Base-by-base conservation (phyloP, 2,797 vertebrate species). In the Mastacembelus armatus region DNA sequence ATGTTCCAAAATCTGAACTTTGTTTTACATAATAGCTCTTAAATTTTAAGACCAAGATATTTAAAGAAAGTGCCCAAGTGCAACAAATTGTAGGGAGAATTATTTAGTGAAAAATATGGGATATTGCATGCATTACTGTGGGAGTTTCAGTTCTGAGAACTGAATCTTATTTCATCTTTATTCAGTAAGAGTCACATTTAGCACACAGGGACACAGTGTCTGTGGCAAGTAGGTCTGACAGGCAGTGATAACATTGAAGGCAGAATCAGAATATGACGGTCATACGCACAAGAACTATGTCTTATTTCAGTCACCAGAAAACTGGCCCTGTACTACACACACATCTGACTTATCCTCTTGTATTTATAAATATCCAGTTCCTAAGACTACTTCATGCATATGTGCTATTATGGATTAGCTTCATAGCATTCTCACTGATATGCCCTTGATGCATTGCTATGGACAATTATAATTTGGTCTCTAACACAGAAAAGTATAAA, bases 191-290 rank as follows among this genome's bases (percentile, higher is more conserved):
- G 48, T 51, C 52, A 44, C 33, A 76, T 60, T 32, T 66, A 71
- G 58, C 50, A 60, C 44, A 57, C 29, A 59, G 36, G 61, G 27
- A 78, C 61, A 80, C 40, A 50, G 54, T 33, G 60, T 43, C 57
- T 68, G 66, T 84, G 49, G 51, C 71, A 85, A 68, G 77, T 61
- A 70, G 60, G 22, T 71, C 82, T 86, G 80, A 71, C 62, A 74
- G 58, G 62, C 57, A 66, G 69, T 47, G 76, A 82, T 88, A 83
- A 84, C 83, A 76, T 73, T 74, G 62, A 75, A 60, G 30, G 64
- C 48, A 58, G 60, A 29, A 48, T 24, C 18, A 30, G 36, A 66
- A 55, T 27, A 26, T 42, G 43, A 10, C 49, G 30, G 32, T 63
- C 29, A 55, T 66, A 77, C 66, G 69, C 49, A 14, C 54, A 35